Evolutionary conservation across 2,797 vertebrate genomes (phyloP).

Genomic region (Ptychobarbus kaznakovi): DNA sequence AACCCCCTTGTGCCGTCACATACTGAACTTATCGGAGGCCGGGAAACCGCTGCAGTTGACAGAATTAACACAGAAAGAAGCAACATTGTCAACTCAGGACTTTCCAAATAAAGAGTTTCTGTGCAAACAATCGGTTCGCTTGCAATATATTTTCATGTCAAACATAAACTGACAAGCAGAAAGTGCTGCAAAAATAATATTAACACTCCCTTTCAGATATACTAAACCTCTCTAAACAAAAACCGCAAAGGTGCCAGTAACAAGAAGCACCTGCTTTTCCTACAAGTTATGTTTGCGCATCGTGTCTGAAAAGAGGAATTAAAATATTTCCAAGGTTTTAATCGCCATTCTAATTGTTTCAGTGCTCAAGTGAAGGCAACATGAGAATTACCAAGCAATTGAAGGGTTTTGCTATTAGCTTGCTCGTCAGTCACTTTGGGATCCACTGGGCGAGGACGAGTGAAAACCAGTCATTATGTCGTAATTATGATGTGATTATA

Average conservation of each 20-base stretch:
- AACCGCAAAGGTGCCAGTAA: neutral
- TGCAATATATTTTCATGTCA: conserved; percentile 38
- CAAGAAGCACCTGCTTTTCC: conserved; percentile 1
- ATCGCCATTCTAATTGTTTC: conserved; percentile 32
- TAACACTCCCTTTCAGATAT: neutral
- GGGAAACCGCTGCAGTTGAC: conserved; percentile 39
- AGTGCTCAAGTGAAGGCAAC: conserved; percentile 43
- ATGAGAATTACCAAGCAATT: conserved; percentile 34
- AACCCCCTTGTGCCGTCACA: conserved; percentile 36
- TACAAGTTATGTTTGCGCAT: neutral
- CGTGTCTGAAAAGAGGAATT: neutral
- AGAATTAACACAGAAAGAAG: conserved; percentile 51
- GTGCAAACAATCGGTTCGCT: conserved; percentile 44
- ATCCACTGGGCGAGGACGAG: conserved; percentile 46
- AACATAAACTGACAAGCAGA: conserved; percentile 1
- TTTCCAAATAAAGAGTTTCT: conserved; percentile 53
- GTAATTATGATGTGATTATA: conserved; percentile 63
- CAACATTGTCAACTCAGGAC: conserved; percentile 52
- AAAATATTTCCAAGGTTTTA: conserved; percentile 18
- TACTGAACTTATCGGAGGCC: conserved; percentile 15
- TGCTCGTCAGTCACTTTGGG: conserved; percentile 50
- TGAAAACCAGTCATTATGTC: conserved; percentile 58
- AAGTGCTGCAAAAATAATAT: conserved; percentile 5
- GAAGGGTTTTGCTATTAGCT: conserved; percentile 53
- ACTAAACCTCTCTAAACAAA: conserved; percentile 13